Evolutionary conservation across 2,113 vertebrate species (phyloP).

Genomic region (Ictalurus punctatus): DNA sequence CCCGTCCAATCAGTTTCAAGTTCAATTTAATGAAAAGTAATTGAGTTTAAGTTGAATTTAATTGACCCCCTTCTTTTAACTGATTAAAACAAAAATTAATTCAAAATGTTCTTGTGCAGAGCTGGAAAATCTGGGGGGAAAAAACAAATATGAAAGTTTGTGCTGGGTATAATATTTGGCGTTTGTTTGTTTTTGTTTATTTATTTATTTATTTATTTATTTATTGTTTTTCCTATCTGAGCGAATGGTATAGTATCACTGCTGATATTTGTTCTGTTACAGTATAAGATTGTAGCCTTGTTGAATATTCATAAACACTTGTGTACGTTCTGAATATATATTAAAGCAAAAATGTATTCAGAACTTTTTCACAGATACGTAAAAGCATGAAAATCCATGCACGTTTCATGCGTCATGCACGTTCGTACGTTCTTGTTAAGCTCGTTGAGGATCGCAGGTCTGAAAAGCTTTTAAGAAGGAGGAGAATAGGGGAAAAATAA

Average conservation of each 20-base stretch:
- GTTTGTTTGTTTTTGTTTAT: neutral
- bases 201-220: neutral
- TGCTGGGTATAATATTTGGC: neutral
- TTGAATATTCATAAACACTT: too few relatives aligned
- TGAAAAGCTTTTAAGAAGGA: neutral
- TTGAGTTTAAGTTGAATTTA: neutral
- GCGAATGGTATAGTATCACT: neutral
- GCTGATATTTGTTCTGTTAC: neutral
- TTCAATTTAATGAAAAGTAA: neutral
- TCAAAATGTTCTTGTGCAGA: neutral
- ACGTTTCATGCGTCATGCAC: too few relatives aligned
- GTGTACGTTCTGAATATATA: too few relatives aligned
- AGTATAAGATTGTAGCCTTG: too few relatives aligned
- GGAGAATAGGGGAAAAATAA: too few relatives aligned
- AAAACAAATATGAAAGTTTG: neutral
- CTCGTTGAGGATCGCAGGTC: neutral
- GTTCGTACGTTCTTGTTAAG: neutral
- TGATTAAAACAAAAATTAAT: neutral
- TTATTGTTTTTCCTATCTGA: neutral
- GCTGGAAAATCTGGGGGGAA: neutral
- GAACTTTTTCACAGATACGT: too few relatives aligned
- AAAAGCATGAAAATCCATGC: neutral
- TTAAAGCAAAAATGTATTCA: too few relatives aligned
- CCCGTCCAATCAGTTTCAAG: neutral
- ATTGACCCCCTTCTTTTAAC: neutral